Conservation (phyloP, 2,797 vertebrate genomes). For the Cyclopterus lumpus region DNA sequence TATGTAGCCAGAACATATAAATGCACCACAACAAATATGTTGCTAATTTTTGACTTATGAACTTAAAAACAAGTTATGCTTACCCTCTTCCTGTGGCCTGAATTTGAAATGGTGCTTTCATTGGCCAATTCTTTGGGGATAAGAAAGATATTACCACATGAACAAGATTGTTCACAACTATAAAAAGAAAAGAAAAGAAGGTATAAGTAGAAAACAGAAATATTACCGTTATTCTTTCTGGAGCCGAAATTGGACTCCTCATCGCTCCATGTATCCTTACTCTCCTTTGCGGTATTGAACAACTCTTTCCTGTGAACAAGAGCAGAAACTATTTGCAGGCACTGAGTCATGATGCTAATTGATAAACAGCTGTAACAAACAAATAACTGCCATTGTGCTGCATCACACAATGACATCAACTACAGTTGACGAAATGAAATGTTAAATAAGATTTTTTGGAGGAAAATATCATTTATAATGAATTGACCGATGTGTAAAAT, state of each 20-base stretch:
- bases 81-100: slow-evolving; percentile 63
- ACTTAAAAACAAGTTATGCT: not conserved
- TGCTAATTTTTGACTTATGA: not conserved
- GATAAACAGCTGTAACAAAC: not conserved
- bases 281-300: slow-evolving; percentile 50
- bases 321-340: slow-evolving; percentile 1
- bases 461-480: not conserved
- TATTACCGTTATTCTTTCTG: slow-evolving; percentile 32
- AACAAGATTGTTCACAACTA: not conserved
- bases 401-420: not conserved
- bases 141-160: not conserved
- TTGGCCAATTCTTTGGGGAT: slow-evolving; percentile 22
- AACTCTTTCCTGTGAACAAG: slow-evolving; percentile 58
- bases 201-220: not conserved
- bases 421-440: not conserved
- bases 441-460: not conserved
- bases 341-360: not conserved
- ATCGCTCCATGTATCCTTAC: slow-evolving; percentile 76
- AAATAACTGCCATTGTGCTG: not conserved
- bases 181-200: not conserved
- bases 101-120: slow-evolving; percentile 30
- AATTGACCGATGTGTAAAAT: not conserved
- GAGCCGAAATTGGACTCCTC: slow-evolving; percentile 65
- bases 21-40: not conserved
- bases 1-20: not conserved